Base-by-base conservation (phyloP, 2,888 invertebrate genomes). In the Cephus sareptanus region DNA sequence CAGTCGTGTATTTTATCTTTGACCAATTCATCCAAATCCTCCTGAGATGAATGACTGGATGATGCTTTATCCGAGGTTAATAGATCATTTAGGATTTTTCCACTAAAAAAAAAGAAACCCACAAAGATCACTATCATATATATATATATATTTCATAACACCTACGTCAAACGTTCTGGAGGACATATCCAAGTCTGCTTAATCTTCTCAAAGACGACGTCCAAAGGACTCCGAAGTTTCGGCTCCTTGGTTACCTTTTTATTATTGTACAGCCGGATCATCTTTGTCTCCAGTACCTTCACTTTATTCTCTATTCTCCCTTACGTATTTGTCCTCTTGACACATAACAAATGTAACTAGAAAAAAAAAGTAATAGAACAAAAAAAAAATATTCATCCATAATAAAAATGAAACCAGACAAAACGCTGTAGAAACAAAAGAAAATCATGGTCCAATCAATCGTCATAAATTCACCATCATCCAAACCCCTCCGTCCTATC, bases 151-250 rank as follows among this genome's bases (percentile, higher is more conserved):
- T 23, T 23, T 56, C 56, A 23, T 56, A 23, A 6, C 15, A 56
- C 70, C 76, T 77, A 82, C 83, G 79, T 83, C 56, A 75, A 69
- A 33, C 82, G 78, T 30, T 79, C 78, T n/a, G 78, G 79, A 69
- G 81, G 77, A 69, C 75, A 70, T 68, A 77, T 76, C 77, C 79
- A 76, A 35, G 79, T 80, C 35, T 77, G 73, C 56, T 79, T 73
- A 70, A 81, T 79, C 76, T 78, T 80, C 76, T 80, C 78, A 11
- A 74, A 68, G 4, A 76, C 76, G 68, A 83, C 79, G 73, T 80
- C 81, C 69, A 79, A 74, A 12, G 79, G 79, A 78, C 79, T 77
- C 56, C 76, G 71, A 15, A 71, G 33, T 15, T 15, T 71, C 31
- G 71, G 30, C 31, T 71, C 12, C 71, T 31, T 71, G 71, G 71